Evolutionary conservation across 2,797 vertebrate species (phyloP), one percentile per base, ranked within the genome.

Genomic region (Pristis pectinata): DNA sequence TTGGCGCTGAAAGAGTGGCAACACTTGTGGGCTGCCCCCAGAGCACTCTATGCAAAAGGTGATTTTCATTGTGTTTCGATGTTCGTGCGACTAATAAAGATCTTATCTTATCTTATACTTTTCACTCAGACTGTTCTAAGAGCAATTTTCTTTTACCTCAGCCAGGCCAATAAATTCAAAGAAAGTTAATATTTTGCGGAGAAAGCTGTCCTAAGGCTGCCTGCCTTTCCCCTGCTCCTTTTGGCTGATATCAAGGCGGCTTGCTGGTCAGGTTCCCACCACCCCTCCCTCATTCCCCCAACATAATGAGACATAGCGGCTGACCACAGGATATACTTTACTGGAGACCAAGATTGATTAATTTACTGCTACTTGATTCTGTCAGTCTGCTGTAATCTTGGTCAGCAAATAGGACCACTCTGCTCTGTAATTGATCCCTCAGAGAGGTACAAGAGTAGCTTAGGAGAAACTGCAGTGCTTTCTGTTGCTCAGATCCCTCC

Each of bases 381-480:
- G 17, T 41, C n/a, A 67, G 6, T 67, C 34, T 24, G 19, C 83
- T 89, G 85, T 34, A 17, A 8, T 4, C 7, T 61, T 22, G 59
- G 34, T 37, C 11, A 19, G n/a, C n/a, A 37, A 34, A 44, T 3
- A 59, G 11, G 87, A 10, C 87, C 59, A 64, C 37, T 91, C 34
- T 91, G 59, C 17, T 91, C n/a, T 67, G 37, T 91, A 67, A 67
- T 91, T 91, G 87, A 91, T 91, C 59, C 87, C 87, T 91, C 10
- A 41, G 59, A 67, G 87, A 91, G 59, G 59, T 61, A 41, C 59
- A 67, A 41, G n/a, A 9, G 34, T 67, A 67, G 59, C 6, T 67
- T 67, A n/a, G n/a, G 91, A n/a, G n/a, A 7, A 91, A 67, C 59
- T 41, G 2, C 17, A n/a, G 49, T 91, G 59, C 34, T 91, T 61